Evolutionary conservation across 1,140 invertebrate genomes (phyloP).

Genomic region (Dreissena rostriformis): DNA sequence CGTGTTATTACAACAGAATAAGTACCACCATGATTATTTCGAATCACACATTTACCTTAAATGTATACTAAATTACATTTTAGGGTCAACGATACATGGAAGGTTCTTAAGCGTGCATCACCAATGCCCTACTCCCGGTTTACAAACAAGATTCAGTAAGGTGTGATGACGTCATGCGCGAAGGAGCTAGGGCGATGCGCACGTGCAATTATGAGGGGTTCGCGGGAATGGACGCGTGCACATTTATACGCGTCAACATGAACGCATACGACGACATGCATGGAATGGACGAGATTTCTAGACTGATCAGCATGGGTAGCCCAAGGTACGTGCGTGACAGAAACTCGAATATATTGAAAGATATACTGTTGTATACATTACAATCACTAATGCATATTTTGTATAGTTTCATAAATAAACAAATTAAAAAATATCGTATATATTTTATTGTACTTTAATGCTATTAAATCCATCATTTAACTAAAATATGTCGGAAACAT

Average conservation of each 20-base stretch:
- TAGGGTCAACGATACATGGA: constrained; percentile 1
- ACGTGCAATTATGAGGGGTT: not conserved
- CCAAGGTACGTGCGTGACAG: not conserved
- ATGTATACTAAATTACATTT: not conserved
- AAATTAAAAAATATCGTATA: too few species aligned
- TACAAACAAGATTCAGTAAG: not conserved
- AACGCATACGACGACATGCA: not conserved
- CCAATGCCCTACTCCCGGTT: not conserved
- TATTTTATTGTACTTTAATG: too few species aligned
- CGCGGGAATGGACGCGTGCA: not conserved
- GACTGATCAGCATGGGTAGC: not conserved
- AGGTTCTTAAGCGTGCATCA: not conserved
- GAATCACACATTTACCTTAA: not conserved
- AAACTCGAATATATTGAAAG: too few species aligned
- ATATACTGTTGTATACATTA: too few species aligned
- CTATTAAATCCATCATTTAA: too few species aligned
- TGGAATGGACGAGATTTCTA: not conserved
- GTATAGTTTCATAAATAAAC: too few species aligned
- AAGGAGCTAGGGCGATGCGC: not conserved
- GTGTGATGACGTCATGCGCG: not conserved
- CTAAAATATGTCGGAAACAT: too few species aligned
- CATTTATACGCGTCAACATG: not conserved
- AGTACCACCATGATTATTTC: not conserved
- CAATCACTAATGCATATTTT: too few species aligned
- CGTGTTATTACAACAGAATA: not conserved